Base-by-base conservation (phyloP, 2,888 invertebrate species). In the Rotaria macrura region DNA sequence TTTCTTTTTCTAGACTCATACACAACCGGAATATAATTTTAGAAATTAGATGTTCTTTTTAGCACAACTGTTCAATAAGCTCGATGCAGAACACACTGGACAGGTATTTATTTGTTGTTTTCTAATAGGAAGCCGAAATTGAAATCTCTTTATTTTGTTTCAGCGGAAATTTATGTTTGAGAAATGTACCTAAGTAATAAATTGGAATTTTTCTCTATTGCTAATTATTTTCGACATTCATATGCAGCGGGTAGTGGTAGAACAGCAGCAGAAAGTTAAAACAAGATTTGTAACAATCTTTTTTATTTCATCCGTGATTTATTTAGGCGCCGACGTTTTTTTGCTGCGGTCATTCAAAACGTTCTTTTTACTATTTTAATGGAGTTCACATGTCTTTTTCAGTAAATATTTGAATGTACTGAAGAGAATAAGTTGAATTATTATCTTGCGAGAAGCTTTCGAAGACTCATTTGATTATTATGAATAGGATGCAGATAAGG, bases 31-130 rank as follows among this genome's bases (percentile, higher is more conserved):
- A 91, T 99, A 99, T 91, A 99, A 99, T 92, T 93, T 99, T 88
- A 99, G 99, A 38, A 99, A 99, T 92, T 99, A 99, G 93, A 96
- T 99, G 98, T 95, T 99, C 94, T 99, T 99, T 94, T 93, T 99
- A 87, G 99, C 99, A 98, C 99, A 99, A 93, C 94, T 99, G 90
- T 99, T 99, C 90, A 99, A 99, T 91, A 99, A 99, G 92, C 99
- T 98, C 38, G 98, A 99, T 90, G 99, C 99, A 0, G 99, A 99
- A 90, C 97, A 99, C 91, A 99, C 99, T 1, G 98, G 99, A 91
- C 98, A 97, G 92, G 91, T 91, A 91, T 91, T 14, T 49, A 17
- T 3, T 49, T 49, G 17, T 49, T 49, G 49, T 17, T 49, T 17
- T 49, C 17, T 49, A 14, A 49, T 38, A 52, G 43, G 84, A n/a